Conservation (phyloP, 2,888 invertebrate genomes). For the Latheticus oryzae region DNA sequence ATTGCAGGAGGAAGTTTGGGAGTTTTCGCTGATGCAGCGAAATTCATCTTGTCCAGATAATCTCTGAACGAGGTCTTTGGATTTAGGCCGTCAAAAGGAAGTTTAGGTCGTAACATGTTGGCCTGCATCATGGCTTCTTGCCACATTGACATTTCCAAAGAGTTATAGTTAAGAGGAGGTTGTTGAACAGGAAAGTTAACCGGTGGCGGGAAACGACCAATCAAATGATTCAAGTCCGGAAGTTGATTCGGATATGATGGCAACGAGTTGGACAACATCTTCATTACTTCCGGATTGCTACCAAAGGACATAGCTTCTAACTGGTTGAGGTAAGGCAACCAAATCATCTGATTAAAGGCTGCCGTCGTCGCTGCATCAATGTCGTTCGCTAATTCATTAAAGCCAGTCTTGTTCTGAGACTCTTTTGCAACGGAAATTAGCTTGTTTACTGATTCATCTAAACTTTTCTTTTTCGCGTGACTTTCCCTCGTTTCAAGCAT, state of each 20-base stretch:
- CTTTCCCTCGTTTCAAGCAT: constrained; percentile 26
- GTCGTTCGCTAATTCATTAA: constrained; percentile 70
- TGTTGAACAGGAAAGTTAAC: constrained; percentile 59
- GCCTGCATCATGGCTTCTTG: constrained; percentile 73
- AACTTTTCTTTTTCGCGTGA: constrained; percentile 34
- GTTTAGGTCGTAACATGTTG: constrained; percentile 57
- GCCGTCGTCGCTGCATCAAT: constrained; percentile 78
- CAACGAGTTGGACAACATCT: constrained; percentile 67
- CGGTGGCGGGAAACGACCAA: constrained; percentile 66
- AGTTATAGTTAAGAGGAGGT: constrained; percentile 67
- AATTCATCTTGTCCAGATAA: constrained; percentile 50
- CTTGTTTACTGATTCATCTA: constrained; percentile 37
- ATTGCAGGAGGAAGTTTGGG: constrained; percentile 38
- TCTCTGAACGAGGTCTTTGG: constrained; percentile 48
- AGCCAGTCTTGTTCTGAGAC: constrained; percentile 31
- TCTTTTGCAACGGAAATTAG: constrained; percentile 9
- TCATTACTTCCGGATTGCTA: constrained; percentile 70
- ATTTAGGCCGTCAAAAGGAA: constrained; percentile 54
- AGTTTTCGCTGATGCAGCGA: constrained; percentile 29
- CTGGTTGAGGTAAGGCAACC: constrained; percentile 78
- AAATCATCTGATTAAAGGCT: constrained; percentile 79
- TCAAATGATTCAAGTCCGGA: constrained; percentile 68
- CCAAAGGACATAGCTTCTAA: constrained; percentile 70
- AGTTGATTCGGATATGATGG: constrained; percentile 64
- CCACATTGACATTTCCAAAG: constrained; percentile 75